phyloP scores from a whole-genome alignment of 2,797 vertebrate species.

The Lindbergichthys nudifrons region DNA sequence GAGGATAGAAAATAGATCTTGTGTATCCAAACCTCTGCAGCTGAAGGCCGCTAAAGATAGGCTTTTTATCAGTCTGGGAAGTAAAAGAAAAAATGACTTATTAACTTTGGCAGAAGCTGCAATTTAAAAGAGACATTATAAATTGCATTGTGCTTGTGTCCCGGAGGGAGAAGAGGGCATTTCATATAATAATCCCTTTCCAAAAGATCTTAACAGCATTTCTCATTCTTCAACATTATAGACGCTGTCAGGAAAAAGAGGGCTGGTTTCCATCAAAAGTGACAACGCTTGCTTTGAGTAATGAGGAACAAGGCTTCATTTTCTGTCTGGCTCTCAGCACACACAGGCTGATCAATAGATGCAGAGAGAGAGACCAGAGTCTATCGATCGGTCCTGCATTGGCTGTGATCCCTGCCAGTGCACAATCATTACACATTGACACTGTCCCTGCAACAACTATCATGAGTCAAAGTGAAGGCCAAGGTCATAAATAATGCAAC shows the following conservation, averaged over 20 bases:
- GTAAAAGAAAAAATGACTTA: constrained; percentile 46
- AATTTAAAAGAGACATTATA: constrained; percentile 60
- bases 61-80: constrained; percentile 68
- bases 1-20: constrained; percentile 41
- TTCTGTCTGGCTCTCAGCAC: constrained; percentile 49
- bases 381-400: constrained; percentile 73
- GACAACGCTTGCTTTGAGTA: constrained; percentile 59
- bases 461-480: constrained; percentile 75
- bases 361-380: constrained; percentile 49
- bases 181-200: constrained; percentile 57
- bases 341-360: constrained; percentile 71
- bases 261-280: constrained; percentile 59
- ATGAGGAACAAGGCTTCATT: constrained; percentile 45
- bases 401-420: constrained; percentile 58
- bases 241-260: constrained; percentile 31
- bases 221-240: constrained; percentile 52
- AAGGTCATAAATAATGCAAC: constrained; percentile 67
- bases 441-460: constrained; percentile 43
- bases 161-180: constrained; percentile 38
- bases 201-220: constrained; percentile 43
- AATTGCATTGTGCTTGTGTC: constrained; percentile 52
- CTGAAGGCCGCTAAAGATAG: constrained; percentile 57
- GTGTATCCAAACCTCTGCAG: constrained; percentile 58
- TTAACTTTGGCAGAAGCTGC: constrained; percentile 57
- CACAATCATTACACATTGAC: constrained; percentile 75